These are phyloP conservation scores for Papilio glaucus DNA, from an alignment of 1,140 invertebrate genomes.

Conservation along the genomic window DNA sequence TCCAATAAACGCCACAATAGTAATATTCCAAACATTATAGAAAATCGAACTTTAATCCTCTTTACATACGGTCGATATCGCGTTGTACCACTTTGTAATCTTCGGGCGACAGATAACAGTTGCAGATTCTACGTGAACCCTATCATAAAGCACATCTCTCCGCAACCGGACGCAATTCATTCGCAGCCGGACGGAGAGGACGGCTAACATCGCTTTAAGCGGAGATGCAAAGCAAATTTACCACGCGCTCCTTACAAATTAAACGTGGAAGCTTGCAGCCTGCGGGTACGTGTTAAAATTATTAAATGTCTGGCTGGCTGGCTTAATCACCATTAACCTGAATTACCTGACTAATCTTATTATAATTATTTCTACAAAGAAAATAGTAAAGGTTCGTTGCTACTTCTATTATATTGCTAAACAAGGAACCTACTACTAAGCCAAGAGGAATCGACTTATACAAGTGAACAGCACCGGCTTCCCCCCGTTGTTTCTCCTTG, in stretches of 20 bases:
- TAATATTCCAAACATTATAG: not conserved
- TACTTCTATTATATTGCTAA: not conserved
- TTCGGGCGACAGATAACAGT: constrained; percentile 29
- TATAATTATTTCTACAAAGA: not conserved
- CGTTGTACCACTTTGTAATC: not conserved
- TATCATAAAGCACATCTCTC: constrained; percentile 30
- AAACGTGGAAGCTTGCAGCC: too few relatives aligned
- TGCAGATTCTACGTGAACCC: constrained; percentile 25
- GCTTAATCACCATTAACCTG: constrained; percentile 1
- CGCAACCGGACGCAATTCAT: constrained; percentile 33
- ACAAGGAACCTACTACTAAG: too few relatives aligned
- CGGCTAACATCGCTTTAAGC: constrained; percentile 4
- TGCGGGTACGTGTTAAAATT: not conserved
- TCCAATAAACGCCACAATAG: constrained; percentile 10
- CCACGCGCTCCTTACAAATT: constrained; percentile 10
- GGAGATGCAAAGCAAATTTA: constrained; percentile 26
- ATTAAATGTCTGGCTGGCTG: constrained; percentile 21
- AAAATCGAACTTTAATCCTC: not conserved
- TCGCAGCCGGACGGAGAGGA: constrained; percentile 10
- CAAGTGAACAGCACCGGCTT: too few relatives aligned
- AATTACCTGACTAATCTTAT: not conserved
- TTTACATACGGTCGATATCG: not conserved
- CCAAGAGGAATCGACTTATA: too few relatives aligned
- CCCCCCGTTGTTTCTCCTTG: too few relatives aligned
- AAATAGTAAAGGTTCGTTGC: not conserved